phyloP scores from a whole-genome alignment of 2,797 vertebrate genomes.

The Vireo griseus region DNA sequence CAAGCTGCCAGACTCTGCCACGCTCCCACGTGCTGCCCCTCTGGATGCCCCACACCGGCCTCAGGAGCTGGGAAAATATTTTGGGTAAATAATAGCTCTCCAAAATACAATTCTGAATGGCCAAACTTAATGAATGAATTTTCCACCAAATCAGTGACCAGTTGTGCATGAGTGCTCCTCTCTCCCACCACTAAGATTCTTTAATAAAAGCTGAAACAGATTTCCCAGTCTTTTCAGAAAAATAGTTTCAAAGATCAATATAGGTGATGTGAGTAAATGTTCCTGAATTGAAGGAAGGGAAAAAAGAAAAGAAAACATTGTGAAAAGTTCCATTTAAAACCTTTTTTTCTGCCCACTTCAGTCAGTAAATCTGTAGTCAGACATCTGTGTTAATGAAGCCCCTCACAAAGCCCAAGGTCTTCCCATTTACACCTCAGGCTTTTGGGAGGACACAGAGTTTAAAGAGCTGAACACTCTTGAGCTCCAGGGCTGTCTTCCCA shows the following conservation, averaged over 20 bases:
- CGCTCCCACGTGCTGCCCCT: background rate
- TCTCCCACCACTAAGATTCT: background rate
- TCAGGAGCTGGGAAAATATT: background rate
- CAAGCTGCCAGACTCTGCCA: background rate
- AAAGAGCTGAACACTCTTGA: background rate
- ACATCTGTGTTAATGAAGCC: background rate
- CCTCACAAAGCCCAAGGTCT: background rate
- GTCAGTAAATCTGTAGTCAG: background rate
- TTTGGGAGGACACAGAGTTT: background rate
- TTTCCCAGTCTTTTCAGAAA: background rate
- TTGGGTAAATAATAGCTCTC: rapidly evolving
- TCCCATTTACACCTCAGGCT: background rate
- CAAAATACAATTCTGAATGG: background rate
- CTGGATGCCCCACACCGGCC: background rate
- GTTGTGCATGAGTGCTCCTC: background rate
- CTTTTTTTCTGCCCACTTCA: background rate
- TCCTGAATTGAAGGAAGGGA: background rate
- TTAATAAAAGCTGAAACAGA: background rate
- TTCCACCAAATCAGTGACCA: background rate
- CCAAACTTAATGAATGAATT: background rate
- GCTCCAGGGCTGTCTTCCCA: background rate
- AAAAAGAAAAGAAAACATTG: background rate
- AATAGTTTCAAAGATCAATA: background rate
- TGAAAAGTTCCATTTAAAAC: background rate
- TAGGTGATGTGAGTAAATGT: background rate